A percentile compares a stretch with the other conserved stretches of the same genome.
Conservation (phyloP, 1,140 invertebrate species). For the Penaeus indicus region DNA sequence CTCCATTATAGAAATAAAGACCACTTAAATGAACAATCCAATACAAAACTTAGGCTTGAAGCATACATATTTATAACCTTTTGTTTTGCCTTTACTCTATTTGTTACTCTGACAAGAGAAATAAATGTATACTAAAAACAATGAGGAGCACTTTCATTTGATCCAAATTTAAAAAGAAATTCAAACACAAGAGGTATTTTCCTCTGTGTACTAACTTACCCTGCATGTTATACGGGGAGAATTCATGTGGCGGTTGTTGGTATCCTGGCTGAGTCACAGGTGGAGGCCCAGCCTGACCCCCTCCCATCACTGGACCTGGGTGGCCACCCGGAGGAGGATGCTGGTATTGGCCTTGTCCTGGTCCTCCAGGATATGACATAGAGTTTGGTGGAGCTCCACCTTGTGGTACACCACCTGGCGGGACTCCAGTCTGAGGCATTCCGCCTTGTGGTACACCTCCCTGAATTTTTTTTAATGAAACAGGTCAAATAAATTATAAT, state of each 20-base stretch:
- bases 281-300: constrained; percentile 31
- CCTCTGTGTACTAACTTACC: constrained; percentile 2
- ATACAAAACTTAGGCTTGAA: no score
- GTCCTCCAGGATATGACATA: constrained; percentile 68
- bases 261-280: constrained; percentile 61
- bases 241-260: constrained; percentile 58
- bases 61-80: no score
- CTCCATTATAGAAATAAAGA: no score
- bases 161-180: background rate
- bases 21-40: no score
- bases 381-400: constrained; percentile 68
- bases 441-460: no score
- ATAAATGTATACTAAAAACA: no score
- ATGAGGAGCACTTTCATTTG: background rate
- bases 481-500: no score
- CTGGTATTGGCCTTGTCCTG: constrained; percentile 64
- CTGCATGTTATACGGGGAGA: constrained; percentile 55
- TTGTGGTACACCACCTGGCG: constrained; percentile 48
- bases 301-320: constrained; percentile 46
- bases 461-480: no score
- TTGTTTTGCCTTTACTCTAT: no score
- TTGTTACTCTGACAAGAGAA: no score
- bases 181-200: background rate
- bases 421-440: background rate
- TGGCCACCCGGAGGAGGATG: constrained; percentile 66